phyloP scores from a whole-genome alignment of 2,888 invertebrate genomes.

The Habroteleia sp. region DNA sequence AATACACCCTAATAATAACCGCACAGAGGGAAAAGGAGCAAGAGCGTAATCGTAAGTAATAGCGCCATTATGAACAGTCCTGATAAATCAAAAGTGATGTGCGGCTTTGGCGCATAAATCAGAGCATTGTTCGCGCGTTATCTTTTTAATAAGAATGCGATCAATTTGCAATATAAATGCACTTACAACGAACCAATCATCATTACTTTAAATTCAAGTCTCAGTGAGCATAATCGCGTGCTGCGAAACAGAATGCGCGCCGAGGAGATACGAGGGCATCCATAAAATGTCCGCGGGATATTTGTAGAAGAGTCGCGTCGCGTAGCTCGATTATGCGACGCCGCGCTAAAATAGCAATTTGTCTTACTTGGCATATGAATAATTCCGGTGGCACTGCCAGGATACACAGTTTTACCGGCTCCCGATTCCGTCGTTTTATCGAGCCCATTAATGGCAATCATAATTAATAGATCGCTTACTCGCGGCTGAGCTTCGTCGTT shows the following conservation, averaged over 20 bases:
- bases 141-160: slow-evolving; percentile 38
- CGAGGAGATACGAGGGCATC: slow-evolving; percentile 49
- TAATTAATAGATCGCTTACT: slow-evolving; percentile 64
- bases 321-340: slow-evolving; percentile 60
- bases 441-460: slow-evolving; percentile 64
- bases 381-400: slow-evolving; percentile 57
- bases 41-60: slow-evolving; percentile 49
- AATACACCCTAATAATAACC: slow-evolving; percentile 36
- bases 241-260: slow-evolving; percentile 33
- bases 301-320: slow-evolving; percentile 56
- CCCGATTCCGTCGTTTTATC: slow-evolving; percentile 64
- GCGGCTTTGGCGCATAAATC: slow-evolving; percentile 47
- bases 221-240: slow-evolving; percentile 47
- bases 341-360: slow-evolving; percentile 64
- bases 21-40: neutral
- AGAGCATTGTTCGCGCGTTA: slow-evolving; percentile 53
- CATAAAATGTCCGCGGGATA: slow-evolving; percentile 61
- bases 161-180: slow-evolving; percentile 45
- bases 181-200: slow-evolving; percentile 51
- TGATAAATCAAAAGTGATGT: slow-evolving; percentile 49
- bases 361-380: slow-evolving; percentile 61
- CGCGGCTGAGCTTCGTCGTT: slow-evolving; percentile 2
- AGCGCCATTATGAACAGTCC: slow-evolving; percentile 42
- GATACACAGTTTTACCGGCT: slow-evolving; percentile 50
- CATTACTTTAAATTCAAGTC: slow-evolving; percentile 34